These are phyloP conservation scores for Presbytis comata DNA, from an alignment of 2,797 vertebrate genomes.

Conservation along the genomic window DNA sequence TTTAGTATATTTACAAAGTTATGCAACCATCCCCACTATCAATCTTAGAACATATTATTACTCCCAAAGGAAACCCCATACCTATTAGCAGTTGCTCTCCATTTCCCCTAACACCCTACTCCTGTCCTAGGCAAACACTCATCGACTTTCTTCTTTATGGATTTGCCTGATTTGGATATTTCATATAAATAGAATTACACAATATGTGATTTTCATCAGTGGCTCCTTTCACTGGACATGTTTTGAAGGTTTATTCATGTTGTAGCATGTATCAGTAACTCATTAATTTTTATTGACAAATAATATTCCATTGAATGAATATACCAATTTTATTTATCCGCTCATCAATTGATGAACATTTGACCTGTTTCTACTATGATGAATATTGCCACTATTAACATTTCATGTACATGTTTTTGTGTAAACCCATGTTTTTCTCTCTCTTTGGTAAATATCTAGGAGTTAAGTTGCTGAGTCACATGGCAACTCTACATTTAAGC, in stretches of 20 bases:
- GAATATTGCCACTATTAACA: background rate
- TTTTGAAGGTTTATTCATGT: background rate
- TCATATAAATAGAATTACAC: background rate
- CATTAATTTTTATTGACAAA: background rate
- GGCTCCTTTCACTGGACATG: background rate
- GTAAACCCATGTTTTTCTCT: background rate
- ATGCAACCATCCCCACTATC: background rate
- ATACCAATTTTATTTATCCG: background rate
- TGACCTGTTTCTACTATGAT: background rate
- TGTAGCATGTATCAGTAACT: background rate
- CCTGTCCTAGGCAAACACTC: background rate
- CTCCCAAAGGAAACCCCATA: background rate
- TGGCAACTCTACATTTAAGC: background rate
- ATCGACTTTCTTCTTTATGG: background rate
- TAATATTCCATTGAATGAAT: conserved; percentile 27
- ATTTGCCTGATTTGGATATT: background rate
- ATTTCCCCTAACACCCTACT: background rate
- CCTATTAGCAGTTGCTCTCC: background rate
- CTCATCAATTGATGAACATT: background rate
- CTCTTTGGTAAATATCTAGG: background rate
- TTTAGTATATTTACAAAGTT: conserved; percentile 11
- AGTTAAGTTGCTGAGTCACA: background rate
- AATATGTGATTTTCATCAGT: background rate
- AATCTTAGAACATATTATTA: background rate
- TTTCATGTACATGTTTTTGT: background rate